A percentile compares a stretch with the other conserved stretches of the same genome.
These are phyloP conservation scores for Willowsia nigromaculata DNA, from an alignment of 2,888 invertebrate genomes.

Conservation along the genomic window DNA sequence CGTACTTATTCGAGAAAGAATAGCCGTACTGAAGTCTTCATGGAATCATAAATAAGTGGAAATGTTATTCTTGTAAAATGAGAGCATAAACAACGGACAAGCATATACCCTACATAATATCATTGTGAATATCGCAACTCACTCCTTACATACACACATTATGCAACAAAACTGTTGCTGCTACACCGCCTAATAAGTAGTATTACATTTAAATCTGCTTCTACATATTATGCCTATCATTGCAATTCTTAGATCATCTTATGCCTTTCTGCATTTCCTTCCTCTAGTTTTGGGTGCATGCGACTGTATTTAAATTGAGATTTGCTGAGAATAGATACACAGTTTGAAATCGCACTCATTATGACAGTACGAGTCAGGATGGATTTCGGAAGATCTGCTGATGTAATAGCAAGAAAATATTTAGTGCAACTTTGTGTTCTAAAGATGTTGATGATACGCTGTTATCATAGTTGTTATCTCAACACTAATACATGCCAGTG, in stretches of 20 bases:
- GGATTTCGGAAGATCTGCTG: neutral
- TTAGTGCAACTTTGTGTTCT: neutral
- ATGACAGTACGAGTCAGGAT: neutral
- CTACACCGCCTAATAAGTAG: neutral
- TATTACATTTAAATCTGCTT: neutral
- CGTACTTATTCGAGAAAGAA: neutral
- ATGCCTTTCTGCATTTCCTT: conserved; percentile 1
- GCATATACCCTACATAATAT: neutral
- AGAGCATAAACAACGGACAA: neutral
- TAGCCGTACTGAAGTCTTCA: neutral
- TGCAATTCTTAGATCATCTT: conserved; percentile 22
- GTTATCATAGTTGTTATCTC: neutral
- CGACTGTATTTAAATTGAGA: neutral
- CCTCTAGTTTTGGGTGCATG: neutral
- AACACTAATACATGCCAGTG: neutral
- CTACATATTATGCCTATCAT: neutral
- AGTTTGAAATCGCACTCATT: neutral
- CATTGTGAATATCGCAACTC: neutral
- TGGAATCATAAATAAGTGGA: neutral
- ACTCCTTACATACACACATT: too few species aligned
- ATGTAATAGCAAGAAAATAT: neutral
- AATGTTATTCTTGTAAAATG: neutral
- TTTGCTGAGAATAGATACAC: neutral
- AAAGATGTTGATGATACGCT: neutral
- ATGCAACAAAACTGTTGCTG: neutral